A percentile compares a stretch with the other conserved stretches of the same genome.
phyloP scores from a whole-genome alignment of 2,797 vertebrate genomes.

The Malurus leucopterus region DNA sequence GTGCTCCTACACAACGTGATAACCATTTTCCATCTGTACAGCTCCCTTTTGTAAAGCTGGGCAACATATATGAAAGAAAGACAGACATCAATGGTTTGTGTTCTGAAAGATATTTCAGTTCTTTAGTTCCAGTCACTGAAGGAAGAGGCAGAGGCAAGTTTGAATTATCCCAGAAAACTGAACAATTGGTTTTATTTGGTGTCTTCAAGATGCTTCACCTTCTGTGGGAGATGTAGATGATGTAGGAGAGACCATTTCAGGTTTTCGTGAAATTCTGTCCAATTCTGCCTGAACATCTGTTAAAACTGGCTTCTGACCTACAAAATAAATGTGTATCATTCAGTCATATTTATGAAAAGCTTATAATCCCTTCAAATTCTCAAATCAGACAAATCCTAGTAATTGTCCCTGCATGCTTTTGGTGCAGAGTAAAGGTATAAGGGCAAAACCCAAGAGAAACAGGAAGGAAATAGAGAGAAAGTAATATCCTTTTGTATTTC shows the following conservation, averaged over 20 bases:
- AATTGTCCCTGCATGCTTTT: neutral
- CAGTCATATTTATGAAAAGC: neutral
- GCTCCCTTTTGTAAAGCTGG: slow-evolving; percentile 69
- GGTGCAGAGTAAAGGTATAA: neutral
- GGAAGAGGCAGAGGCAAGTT: slow-evolving; percentile 79
- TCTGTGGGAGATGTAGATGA: slow-evolving; percentile 78
- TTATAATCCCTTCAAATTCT: neutral
- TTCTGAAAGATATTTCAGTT: slow-evolving; percentile 67
- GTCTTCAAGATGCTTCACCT: slow-evolving; percentile 90
- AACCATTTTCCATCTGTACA: slow-evolving; percentile 53
- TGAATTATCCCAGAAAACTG: slow-evolving; percentile 68
- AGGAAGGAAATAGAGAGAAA: neutral
- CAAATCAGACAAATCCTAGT: neutral
- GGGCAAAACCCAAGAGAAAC: neutral
- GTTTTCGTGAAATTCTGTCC: slow-evolving; percentile 94
- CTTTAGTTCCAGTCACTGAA: slow-evolving; percentile 74
- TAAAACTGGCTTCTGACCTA: slow-evolving; percentile 94
- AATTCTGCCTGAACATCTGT: slow-evolving; percentile 96
- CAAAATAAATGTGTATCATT: neutral
- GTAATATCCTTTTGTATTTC: neutral
- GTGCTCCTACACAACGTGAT: slow-evolving; percentile 56
- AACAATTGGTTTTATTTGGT: slow-evolving; percentile 73
- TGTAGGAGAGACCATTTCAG: slow-evolving; percentile 85
- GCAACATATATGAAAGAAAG: slow-evolving; percentile 63
- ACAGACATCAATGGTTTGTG: slow-evolving; percentile 65